Base-by-base conservation (phyloP, 2,797 vertebrate genomes). In the Epinephelus awoara region DNA sequence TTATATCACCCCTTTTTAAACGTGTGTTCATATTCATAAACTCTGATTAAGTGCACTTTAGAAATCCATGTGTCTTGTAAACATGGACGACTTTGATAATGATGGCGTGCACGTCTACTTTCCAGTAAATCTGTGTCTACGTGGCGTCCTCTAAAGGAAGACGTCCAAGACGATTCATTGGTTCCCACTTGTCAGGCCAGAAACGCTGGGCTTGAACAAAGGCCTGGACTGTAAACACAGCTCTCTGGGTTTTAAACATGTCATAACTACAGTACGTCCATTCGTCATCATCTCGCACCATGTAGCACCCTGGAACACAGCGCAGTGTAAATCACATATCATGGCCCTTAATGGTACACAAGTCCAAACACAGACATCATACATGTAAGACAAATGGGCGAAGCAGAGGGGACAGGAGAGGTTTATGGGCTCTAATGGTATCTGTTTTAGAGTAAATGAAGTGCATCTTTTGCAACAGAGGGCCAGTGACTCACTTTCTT, bases 181-280 rank as follows among this genome's bases (percentile, higher is more conserved):
- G 47, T 75, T 77, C 52, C 57, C 59, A 52, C 72, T 73, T 49
- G 55, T 83, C 67, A 69, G 64, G 76, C 1, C 21, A 82, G 62
- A 80, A 79, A 79, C 52, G 25, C 84, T 6, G 68, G 19, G 63
- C 76, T 63, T 15, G 56, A 85, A 90, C 76, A 76, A 82, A 81
- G 57, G 64, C 49, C 52, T 42, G 71, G 77, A n/a, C 75, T 77
- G 72, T 84, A 89, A 90, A 90, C 91, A 89, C 51, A 84, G 71
- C 72, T 85, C 78, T 86, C 56, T 40, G 63, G 68, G 29, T 85
- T 91, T 90, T 88, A 93, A 92, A 91, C 83, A 88, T 85, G 86
- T 85, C 89, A 86, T 77, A 87, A 86, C 83, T 75, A 52, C 63
- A 76, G 64, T 11, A 10, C 2, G 10, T 27, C 77, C 64, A 90